These are phyloP conservation scores for Drosophila arawakana DNA, from an alignment of 1,140 invertebrate genomes.

Conservation along the genomic window DNA sequence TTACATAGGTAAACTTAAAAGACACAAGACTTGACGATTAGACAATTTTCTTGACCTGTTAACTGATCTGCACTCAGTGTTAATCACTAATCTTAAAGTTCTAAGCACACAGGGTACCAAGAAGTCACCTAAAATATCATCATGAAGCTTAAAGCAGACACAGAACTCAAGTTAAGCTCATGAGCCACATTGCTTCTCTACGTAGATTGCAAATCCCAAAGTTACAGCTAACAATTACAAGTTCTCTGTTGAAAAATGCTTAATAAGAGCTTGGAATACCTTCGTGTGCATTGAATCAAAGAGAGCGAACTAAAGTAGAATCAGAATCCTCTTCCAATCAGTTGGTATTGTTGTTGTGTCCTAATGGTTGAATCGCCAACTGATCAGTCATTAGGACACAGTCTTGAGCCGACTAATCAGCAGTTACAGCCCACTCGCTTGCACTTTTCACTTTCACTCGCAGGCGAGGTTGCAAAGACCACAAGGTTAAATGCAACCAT, in stretches of 20 bases:
- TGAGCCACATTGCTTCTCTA: not conserved
- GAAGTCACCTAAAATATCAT: not conserved
- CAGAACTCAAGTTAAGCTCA: not conserved
- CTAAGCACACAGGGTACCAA: not conserved
- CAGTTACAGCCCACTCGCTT: slow-evolving; percentile 6
- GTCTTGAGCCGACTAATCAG: slow-evolving; percentile 17
- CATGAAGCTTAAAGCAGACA: not conserved
- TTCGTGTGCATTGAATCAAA: not conserved
- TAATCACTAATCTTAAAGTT: not conserved
- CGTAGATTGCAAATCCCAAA: slow-evolving; percentile 10
- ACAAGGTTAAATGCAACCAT: slow-evolving; percentile 57
- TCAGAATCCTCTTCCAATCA: slow-evolving; percentile 4
- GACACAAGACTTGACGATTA: too few relatives aligned
- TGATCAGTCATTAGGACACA: slow-evolving; percentile 35
- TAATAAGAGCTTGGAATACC: not conserved
- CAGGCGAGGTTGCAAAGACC: slow-evolving; percentile 24
- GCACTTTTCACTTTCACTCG: slow-evolving; percentile 65
- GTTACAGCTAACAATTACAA: not conserved
- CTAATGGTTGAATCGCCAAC: slow-evolving; percentile 18
- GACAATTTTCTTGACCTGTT: too few relatives aligned
- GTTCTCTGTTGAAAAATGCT: not conserved
- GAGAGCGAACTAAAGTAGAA: not conserved
- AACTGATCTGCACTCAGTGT: too few relatives aligned
- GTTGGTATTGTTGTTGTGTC: not conserved
- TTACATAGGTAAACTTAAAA: too few relatives aligned